Evolutionary conservation across 2,113 vertebrate species (phyloP), one percentile per base, ranked within the genome.

Genomic region (Thunnus maccoyii): DNA sequence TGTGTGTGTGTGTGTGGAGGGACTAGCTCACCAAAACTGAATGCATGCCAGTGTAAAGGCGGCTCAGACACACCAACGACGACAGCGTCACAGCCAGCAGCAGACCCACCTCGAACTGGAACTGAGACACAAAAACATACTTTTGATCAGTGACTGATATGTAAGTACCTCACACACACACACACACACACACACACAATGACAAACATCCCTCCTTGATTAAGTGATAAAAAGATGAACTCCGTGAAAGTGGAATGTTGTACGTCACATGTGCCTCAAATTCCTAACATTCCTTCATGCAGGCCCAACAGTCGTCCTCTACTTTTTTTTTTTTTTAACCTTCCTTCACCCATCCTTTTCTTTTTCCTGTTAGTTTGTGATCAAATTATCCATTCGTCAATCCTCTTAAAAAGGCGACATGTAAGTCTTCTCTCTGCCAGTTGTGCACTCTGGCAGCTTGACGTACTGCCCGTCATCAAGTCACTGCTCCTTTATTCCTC

Each of bases 31-130:
- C 98, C 97, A 99, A 93, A 5, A 97, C 95, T 0, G 97, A 98
- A 94, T 99, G 98, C 98, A 99, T 99, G 78, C 98, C 98, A 0
- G 96, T 99, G 92, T 99, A 99, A 57, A 99, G 93, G 47, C 98
- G 94, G 87, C 98, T 99, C 88, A 99, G 96, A 86, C 96, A 96
- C 92, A 99, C 98, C 92, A 99, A 72, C 0, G 89, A 87, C 0
- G 98, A 99, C 58, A 99, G 88, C 55, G 96, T 88, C 13, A 96
- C 84, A 0, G 98, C 97, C 32, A 95, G 86, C 16, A 64, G 64
- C 83, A 99, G 86, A 20, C 98, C 98, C 0, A 96, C 86, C 44
- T 92, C 94, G 0, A 97, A 96, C 2, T 95, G 96, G 57, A 99
- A 98, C 98, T 99, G 95, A 3, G 51, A 75, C 32, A 83, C 44